Percentiles rank a stretch among this genome's conserved stretches.
Evolutionary conservation across 2,888 invertebrate species (phyloP).

Genomic region (Leucophenga maculata): DNA sequence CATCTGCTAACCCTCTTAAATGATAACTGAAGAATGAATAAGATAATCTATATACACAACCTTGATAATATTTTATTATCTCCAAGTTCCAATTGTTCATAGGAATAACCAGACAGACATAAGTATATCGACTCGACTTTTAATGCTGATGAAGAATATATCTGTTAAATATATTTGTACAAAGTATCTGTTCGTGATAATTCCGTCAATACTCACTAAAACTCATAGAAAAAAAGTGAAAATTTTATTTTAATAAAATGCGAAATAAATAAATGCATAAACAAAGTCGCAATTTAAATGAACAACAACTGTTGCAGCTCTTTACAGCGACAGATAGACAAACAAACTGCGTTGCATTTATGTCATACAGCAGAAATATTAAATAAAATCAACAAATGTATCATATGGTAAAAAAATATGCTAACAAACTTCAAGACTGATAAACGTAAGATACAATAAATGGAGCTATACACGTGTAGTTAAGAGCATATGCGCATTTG

Average conservation of each 20-base stretch:
- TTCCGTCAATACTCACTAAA: background rate
- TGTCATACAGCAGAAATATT: background rate
- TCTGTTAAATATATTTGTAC: background rate
- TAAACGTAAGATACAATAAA: no score
- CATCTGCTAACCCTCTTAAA: no score
- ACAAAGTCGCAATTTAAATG: conserved; percentile 58
- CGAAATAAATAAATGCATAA: conserved; percentile 52
- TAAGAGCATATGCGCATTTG: no score
- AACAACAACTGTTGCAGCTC: conserved; percentile 30
- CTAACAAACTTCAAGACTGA: conserved; percentile 1
- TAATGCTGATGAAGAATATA: no score
- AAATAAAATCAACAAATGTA: background rate
- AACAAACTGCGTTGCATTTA: background rate
- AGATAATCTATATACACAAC: no score
- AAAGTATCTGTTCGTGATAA: conserved; percentile 3
- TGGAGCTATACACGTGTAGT: no score
- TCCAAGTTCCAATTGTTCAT: no score
- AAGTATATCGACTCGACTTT: no score
- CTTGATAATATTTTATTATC: no score
- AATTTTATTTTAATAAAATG: background rate
- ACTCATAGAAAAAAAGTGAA: background rate
- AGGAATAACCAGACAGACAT: no score
- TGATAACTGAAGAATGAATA: no score
- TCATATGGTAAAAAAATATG: background rate
- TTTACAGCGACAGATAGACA: background rate